phyloP scores from a whole-genome alignment of 2,113 vertebrate species.

The Chaetodon trifascialis region DNA sequence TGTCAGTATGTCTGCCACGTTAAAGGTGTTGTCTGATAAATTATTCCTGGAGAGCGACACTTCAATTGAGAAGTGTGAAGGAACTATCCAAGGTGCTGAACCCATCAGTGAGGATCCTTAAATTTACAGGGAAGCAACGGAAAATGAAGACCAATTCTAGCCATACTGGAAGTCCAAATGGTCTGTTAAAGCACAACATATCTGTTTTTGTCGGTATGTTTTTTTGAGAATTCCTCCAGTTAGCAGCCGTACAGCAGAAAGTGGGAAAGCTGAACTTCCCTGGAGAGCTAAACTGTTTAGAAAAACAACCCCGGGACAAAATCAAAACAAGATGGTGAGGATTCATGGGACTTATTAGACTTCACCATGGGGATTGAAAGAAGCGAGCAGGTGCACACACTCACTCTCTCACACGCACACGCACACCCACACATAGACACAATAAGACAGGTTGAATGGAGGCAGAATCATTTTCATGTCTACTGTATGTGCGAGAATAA shows the following conservation, averaged over 20 bases:
- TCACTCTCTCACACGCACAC: constrained; percentile 8
- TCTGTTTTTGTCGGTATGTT: background rate
- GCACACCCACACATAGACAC: constrained; percentile 13
- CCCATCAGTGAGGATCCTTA: background rate
- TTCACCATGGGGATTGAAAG: constrained; percentile 57
- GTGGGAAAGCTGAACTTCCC: constrained; percentile 44
- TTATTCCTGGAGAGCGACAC: constrained; percentile 15
- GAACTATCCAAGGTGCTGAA: constrained; percentile 84
- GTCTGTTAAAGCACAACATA: background rate
- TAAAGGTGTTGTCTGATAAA: constrained; percentile 28
- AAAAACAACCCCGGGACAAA: constrained; percentile 77
- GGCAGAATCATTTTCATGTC: constrained; percentile 41
- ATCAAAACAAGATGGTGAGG: constrained; percentile 71
- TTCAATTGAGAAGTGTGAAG: constrained; percentile 19
- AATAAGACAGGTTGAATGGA: constrained; percentile 48
- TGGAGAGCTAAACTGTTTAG: constrained; percentile 58
- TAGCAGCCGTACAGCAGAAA: constrained; percentile 8
- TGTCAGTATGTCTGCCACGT: background rate
- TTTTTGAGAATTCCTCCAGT: constrained; percentile 16
- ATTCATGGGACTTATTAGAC: constrained; percentile 73
- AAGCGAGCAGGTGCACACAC: constrained; percentile 63
- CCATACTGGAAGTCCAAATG: background rate
- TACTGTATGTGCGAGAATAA: constrained; percentile 56
- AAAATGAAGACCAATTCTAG: constrained; percentile 3
- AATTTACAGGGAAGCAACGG: background rate